Evolutionary conservation across 2,113 vertebrate genomes (phyloP).

Genomic region (Hippocampus mohnikei): DNA sequence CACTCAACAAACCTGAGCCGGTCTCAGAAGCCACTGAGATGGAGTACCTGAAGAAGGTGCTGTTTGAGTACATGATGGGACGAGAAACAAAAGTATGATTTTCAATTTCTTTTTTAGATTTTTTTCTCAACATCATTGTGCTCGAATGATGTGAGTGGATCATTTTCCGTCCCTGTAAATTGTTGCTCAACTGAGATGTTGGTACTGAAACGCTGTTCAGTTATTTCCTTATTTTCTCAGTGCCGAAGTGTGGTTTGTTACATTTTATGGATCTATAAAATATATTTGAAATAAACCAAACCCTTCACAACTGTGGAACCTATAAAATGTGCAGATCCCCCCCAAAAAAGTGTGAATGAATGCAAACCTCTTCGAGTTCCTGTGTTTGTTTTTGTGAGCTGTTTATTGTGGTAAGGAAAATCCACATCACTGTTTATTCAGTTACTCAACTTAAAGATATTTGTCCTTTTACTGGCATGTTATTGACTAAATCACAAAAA

Average conservation of each 20-base stretch:
- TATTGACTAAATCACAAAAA: too few relatives aligned
- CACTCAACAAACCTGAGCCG: conserved; percentile 70
- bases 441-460: not conserved
- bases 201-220: not conserved
- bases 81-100: conserved; percentile 91
- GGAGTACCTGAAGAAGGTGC: conserved; percentile 94
- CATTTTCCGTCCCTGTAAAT: not conserved
- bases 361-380: not conserved
- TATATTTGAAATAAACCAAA: conserved; percentile 1
- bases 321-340: not conserved
- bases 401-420: not conserved
- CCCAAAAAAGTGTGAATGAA: not conserved
- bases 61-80: conserved; percentile 99
- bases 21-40: conserved; percentile 86
- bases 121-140: not conserved
- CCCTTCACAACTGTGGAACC: not conserved
- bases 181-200: conserved; percentile 1
- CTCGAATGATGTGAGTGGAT: not conserved
- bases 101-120: not conserved
- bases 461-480: not conserved
- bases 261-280: not conserved
- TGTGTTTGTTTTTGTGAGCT: not conserved
- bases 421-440: not conserved
- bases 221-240: not conserved
- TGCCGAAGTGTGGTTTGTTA: not conserved